Evolutionary conservation across 1,140 invertebrate species (phyloP), one percentile per base, ranked within the genome.

Genomic region (Drosophila lowei): DNA sequence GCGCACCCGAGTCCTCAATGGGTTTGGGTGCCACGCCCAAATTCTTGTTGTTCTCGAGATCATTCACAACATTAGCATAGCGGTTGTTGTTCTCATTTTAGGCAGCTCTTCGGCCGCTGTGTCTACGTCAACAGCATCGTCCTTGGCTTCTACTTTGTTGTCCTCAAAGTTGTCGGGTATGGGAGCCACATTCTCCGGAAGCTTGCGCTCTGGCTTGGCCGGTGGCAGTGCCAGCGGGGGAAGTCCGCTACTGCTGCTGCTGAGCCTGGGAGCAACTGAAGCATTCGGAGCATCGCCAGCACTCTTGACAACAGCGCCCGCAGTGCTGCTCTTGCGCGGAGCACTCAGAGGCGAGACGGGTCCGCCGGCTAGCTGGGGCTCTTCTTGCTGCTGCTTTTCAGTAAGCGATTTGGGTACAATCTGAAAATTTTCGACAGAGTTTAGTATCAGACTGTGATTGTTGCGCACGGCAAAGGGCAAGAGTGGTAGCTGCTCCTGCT

Each of bases 371-470:
- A 81, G 18, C n/a, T 72, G 58, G 6, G 79, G 80, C 50, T 75
- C 71, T 16, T 85, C 79, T 54, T 62, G 80, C 46, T 81, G 65
- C 28, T 65, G 50, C 44, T 73, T 74, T 50, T 75, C 72, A 46
- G 73, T 72, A 15, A 74, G 53, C 15, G 68, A 60, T 43, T 90
- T 79, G 38, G 79, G 89, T n/a, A 79, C 76, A 57, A 91, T 91
- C 90, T 91, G 90, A 91, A 91, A 91, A 81, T 91, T 91, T 91
- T 91, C 90, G 86, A 91, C 90, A 76, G 90, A 91, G 72, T 91
- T 90, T 79, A 91, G 41, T 79, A 91, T 91, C 59, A 80, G 63
- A 55, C 89, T 90, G 42, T 83, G 68, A 77, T 90, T 89, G 61
- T 84, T 83, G 53, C 62, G 72, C 30, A 54, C 62, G 28, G 72